Base-by-base conservation (phyloP, 2,113 vertebrate genomes). In the Pycnonotus jocosus region DNA sequence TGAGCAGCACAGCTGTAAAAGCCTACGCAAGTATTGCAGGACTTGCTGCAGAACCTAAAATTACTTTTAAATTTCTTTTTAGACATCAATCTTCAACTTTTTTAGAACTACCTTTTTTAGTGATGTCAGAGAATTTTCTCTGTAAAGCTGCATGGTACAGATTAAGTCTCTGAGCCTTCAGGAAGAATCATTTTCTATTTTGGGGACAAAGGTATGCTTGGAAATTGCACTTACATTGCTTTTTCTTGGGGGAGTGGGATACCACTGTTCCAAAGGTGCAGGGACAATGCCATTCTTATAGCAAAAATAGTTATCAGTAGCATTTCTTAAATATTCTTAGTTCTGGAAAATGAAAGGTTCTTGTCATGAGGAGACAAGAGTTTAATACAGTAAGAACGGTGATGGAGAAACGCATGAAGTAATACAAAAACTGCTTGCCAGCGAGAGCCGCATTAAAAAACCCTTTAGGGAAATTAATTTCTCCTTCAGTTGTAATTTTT, bases 401-500 rank as follows among this genome's bases (percentile, higher is more conserved):
- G 61, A 74, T 10, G 40, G 47, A 90, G 86, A 81, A 90, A 68
- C 1, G 27, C 58, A 70, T 9, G 18, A 90, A 15, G 6, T n/a
- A 91, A 88, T 30, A 72, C 9, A 73, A 50, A 21, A 93, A 70
- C 30, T 83, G 54, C 60, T 58, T 30, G 35, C 66, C 62, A 92
- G 60, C 4, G 15, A 82, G 57, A 88, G 56, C 53, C 1, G 4
- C 76, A 78, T 81, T 74, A 33, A 86, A 92, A 84, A 74, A 53
- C 53, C 56, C 82, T 92, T 86, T 31, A 70, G 94, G 93, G 93
- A 95, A 94, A 93, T 81, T 44, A 83, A 56, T 88, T 94, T 96
- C 83, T 90, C 90, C 92, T 96, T 94, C 77, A 81, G 47, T 81
- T 91, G 82, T 88, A 90, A 92, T 84, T 95, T 90, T 48, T 84